Evolutionary conservation across 2,797 vertebrate species (phyloP), one percentile per base, ranked within the genome.

Genomic region (Labroides dimidiatus): DNA sequence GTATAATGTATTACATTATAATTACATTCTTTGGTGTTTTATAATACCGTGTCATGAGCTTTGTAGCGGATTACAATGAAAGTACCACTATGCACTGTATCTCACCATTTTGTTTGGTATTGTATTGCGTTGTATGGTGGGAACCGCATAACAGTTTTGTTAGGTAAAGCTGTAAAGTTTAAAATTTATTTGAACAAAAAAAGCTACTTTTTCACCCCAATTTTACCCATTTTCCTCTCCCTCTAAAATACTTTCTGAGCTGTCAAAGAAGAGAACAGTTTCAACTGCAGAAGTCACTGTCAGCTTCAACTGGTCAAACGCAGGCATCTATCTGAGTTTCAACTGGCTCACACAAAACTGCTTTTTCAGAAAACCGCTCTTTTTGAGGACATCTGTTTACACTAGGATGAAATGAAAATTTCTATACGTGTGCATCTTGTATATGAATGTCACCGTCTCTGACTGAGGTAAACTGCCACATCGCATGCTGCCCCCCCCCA

Each of bases 401-500:
- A 33, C 30, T 33, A 33, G 30, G 8, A 45, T 27, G 10, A 64
- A 36, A 19, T 1, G 6, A 57, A 53, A 54, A 52, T 53, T 56
- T 27, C 7, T 21, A 19, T 30, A 30, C 17, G 12, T 65, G 55
- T 50, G 62, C 24, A 16, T 64, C 2, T 0, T 58, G 39, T 72
- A 57, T 63, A 10, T 6, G 27, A 76, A 53, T 65, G 78, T 82
- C 78, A 73, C 23, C 72, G 72, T 61, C 76, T 77, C 57, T 50
- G 41, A 86, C 80, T 43, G 65, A 74, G 53, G 86, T 84, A 78
- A 72, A 76, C 76, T 23, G 52, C 76, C 66, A 77, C 69, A 54
- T 67, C 81, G 69, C 84, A 75, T 14, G 52, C 77, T 61, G 78
- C 27, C 62, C 63, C 65, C 30, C 75, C 64, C 76, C 57, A 85